Percentiles rank a stretch among this genome's conserved stretches.
Conservation (phyloP, 1,140 invertebrate genomes). For the Zeugodacus cucurbitae region DNA sequence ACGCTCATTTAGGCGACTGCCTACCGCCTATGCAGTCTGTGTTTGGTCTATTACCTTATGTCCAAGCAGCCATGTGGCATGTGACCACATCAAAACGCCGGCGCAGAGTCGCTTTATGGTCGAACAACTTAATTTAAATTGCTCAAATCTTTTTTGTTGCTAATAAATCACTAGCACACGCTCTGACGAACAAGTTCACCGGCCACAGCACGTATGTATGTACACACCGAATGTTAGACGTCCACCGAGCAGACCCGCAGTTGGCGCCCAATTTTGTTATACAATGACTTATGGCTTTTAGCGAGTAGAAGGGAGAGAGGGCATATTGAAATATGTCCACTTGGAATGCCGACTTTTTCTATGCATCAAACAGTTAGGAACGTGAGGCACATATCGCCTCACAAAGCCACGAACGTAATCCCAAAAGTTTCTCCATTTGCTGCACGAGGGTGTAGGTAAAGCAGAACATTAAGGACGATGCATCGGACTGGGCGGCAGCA, state of each 20-base stretch:
- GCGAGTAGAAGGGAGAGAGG: background rate
- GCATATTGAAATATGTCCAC: background rate
- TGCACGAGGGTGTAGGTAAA: background rate
- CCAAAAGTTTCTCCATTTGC: background rate
- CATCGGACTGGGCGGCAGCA: background rate
- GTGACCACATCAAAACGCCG: constrained; percentile 36
- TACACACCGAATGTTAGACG: background rate
- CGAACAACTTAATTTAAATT: constrained; percentile 66
- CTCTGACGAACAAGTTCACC: background rate
- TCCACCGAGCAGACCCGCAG: background rate
- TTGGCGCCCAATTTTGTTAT: background rate
- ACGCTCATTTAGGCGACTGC: background rate
- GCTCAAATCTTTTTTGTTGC: constrained; percentile 66
- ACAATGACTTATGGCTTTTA: background rate
- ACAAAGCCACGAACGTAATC: background rate
- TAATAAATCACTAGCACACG: constrained; percentile 60
- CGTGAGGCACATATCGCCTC: background rate
- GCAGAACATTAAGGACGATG: background rate
- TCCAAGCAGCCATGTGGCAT: background rate
- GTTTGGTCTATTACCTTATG: background rate
- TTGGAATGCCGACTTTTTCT: background rate
- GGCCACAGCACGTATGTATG: background rate
- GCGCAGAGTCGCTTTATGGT: constrained; percentile 39
- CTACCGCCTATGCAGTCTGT: background rate
- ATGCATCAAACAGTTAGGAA: background rate